These are phyloP conservation scores for Orycteropus afer DNA, from an alignment of 2,113 vertebrate genomes.

Conservation along the genomic window DNA sequence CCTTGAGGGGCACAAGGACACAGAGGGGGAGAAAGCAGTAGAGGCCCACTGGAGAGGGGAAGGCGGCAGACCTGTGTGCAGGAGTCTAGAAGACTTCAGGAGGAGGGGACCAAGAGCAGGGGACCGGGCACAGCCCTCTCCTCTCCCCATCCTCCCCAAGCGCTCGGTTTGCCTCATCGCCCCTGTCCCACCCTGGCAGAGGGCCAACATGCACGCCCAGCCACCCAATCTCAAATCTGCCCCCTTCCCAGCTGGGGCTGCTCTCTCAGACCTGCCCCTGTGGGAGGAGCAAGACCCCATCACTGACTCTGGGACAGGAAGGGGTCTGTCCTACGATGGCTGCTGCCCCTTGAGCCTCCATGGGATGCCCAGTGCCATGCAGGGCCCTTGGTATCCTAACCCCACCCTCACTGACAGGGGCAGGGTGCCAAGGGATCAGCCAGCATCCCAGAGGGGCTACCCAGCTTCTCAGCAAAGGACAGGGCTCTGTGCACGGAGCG, in stretches of 20 bases:
- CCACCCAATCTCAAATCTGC: neutral
- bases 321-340: fast-evolving
- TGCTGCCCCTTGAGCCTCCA: fast-evolving
- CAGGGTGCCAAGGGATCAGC: no score
- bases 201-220: no score
- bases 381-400: no score
- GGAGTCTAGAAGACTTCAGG: fast-evolving
- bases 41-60: neutral
- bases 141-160: neutral
- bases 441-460: no score
- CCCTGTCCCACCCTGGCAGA: neutral
- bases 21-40: fast-evolving
- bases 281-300: neutral
- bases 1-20: neutral
- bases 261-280: fast-evolving
- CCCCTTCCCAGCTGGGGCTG: neutral
- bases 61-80: fast-evolving
- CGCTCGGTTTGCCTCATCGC: no score
- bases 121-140: no score
- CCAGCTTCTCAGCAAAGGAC: no score
- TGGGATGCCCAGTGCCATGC: no score
- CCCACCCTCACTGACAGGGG: no score
- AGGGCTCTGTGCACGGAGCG: no score
- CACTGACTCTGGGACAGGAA: fast-evolving
- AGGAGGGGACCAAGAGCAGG: no score